These are phyloP conservation scores for Tetragonula clypearis DNA, from an alignment of 1,140 invertebrate genomes.

Conservation along the genomic window DNA sequence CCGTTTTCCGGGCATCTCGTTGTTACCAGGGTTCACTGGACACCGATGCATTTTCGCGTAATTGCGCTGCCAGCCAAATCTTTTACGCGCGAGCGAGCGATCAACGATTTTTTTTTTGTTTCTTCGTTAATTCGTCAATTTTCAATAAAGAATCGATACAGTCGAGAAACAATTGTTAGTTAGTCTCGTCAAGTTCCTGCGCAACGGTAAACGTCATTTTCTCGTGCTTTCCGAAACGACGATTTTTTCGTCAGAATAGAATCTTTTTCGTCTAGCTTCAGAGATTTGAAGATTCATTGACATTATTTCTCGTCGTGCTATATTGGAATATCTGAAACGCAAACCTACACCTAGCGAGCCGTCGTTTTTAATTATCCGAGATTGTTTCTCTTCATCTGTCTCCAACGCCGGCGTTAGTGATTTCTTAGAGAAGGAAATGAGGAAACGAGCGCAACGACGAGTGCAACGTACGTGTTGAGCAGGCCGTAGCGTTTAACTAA, in stretches of 20 bases:
- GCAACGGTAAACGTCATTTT: too few relatives aligned
- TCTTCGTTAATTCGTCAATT: too few relatives aligned
- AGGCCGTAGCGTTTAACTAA: neutral
- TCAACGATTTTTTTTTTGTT: too few relatives aligned
- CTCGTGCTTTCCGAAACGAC: too few relatives aligned
- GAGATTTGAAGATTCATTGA: too few relatives aligned
- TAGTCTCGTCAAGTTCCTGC: too few relatives aligned
- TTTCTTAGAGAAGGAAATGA: neutral
- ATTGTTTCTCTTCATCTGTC: neutral
- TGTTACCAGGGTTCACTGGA: constrained; percentile 3
- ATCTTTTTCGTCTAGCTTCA: too few relatives aligned
- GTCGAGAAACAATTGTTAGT: too few relatives aligned
- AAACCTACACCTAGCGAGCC: neutral
- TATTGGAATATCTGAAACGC: neutral
- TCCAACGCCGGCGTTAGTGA: neutral
- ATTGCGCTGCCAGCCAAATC: neutral
- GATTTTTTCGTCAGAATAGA: too few relatives aligned
- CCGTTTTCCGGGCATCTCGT: constrained; percentile 6
- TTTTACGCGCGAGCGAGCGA: too few relatives aligned
- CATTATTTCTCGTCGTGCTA: too few relatives aligned
- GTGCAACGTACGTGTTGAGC: neutral
- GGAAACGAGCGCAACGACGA: neutral
- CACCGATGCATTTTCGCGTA: constrained; percentile 14
- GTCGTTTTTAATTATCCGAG: constrained; percentile 3
- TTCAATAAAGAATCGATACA: too few relatives aligned